These are phyloP conservation scores for Drosophila fulvimacula DNA, from an alignment of 2,888 invertebrate species.

Conservation along the genomic window DNA sequence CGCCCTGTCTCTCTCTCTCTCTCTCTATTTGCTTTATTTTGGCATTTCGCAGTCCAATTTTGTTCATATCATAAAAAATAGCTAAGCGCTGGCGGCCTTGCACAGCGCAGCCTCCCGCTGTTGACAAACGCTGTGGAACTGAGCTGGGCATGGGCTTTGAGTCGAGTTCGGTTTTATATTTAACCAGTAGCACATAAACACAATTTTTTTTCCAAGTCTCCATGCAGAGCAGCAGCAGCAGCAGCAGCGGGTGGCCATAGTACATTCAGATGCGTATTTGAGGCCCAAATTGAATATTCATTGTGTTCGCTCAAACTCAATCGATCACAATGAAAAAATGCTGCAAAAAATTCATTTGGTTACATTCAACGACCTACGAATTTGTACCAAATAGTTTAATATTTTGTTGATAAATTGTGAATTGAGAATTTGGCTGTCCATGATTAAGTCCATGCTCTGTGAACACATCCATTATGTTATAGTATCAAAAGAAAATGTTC, in stretches of 20 bases:
- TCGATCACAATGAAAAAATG: constrained; percentile 29
- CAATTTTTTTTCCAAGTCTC: neutral
- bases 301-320: constrained; percentile 10
- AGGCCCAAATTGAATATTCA: constrained; percentile 26
- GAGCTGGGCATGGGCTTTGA: constrained; percentile 34
- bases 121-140: constrained; percentile 45
- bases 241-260: constrained; percentile 1
- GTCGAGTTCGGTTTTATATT: constrained; percentile 32
- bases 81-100: constrained; percentile 44
- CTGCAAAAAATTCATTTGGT: constrained; percentile 24
- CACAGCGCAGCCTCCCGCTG: constrained; percentile 15
- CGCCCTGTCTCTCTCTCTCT: neutral
- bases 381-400: neutral
- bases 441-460: neutral
- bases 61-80: constrained; percentile 35
- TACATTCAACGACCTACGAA: neutral
- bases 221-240: constrained; percentile 3
- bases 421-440: neutral
- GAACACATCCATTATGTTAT: neutral
- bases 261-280: constrained; percentile 28
- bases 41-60: constrained; percentile 39
- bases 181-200: constrained; percentile 20
- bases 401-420: neutral
- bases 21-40: constrained; percentile 25
- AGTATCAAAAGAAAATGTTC: neutral